phyloP scores from a whole-genome alignment of 2,888 invertebrate genomes.

The Caenorhabditis uteleia region DNA sequence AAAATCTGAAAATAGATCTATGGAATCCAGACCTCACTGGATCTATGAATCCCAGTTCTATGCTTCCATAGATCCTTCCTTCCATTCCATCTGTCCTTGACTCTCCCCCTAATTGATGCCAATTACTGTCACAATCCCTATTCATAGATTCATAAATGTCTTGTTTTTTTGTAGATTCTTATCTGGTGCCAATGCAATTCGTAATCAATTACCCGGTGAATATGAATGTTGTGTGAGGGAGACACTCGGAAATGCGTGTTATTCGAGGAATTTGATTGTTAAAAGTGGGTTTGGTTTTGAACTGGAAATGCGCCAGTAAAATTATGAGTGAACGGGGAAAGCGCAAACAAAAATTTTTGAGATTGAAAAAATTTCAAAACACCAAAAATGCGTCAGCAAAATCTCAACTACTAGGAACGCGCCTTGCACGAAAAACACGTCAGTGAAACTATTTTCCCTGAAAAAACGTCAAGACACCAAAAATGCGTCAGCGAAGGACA shows the following conservation, averaged over 20 bases:
- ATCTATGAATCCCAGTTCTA: too few species aligned
- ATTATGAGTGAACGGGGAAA: background rate
- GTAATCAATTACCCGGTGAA: slow-evolving; percentile 32
- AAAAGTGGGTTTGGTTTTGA: slow-evolving; percentile 23
- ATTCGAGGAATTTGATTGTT: slow-evolving; percentile 22
- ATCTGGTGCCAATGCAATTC: slow-evolving; percentile 30
- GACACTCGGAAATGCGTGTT: slow-evolving; percentile 34
- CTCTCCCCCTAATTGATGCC: background rate
- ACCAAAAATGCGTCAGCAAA: background rate
- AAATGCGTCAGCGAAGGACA: too few species aligned
- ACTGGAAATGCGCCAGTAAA: background rate
- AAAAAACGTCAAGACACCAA: too few species aligned
- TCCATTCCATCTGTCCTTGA: background rate
- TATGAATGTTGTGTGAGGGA: slow-evolving; percentile 38
- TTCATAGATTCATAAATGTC: too few species aligned
- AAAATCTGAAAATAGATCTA: too few species aligned
- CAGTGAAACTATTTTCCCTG: too few species aligned
- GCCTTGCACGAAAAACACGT: too few species aligned
- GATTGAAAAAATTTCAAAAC: background rate
- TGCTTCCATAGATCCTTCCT: background rate
- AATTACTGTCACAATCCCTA: too few species aligned
- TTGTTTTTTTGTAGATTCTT: slow-evolving; percentile 22
- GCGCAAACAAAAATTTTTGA: background rate
- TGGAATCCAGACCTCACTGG: too few species aligned
- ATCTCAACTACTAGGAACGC: too few species aligned